Conservation (phyloP, 1,140 invertebrate species). For the Venustaconcha ellipsiformis region DNA sequence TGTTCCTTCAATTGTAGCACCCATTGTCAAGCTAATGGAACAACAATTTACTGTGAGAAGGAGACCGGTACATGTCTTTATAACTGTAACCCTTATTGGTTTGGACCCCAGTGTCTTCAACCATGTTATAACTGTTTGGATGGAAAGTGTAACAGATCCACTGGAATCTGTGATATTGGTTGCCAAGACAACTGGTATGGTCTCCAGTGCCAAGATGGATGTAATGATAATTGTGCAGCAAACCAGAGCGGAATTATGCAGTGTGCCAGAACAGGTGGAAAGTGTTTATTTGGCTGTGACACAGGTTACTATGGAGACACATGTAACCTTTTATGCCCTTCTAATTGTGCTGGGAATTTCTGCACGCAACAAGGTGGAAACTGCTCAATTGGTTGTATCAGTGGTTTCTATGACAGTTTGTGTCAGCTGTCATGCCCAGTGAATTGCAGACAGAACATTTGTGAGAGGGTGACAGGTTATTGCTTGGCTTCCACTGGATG, state of each 20-base stretch:
- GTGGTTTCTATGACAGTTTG: no score
- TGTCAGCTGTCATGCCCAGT: no score
- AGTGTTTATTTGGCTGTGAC: constrained; percentile 13
- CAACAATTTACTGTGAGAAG: constrained; percentile 1
- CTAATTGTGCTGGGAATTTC: no score
- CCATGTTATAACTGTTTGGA: constrained; percentile 19
- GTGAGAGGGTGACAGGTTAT: no score
- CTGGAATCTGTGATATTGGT: constrained; percentile 10
- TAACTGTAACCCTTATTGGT: constrained; percentile 19
- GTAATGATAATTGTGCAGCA: constrained; percentile 14
- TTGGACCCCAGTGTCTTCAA: constrained; percentile 10
- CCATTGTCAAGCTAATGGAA: no score
- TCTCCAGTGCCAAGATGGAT: constrained; percentile 9
- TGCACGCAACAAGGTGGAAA: no score
- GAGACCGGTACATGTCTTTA: constrained; percentile 10
- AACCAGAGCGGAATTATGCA: no score
- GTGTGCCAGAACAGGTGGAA: constrained; percentile 13
- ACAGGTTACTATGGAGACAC: constrained; percentile 13
- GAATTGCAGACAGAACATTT: no score
- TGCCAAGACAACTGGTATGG: constrained; percentile 24
- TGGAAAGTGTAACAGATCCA: constrained; percentile 6
- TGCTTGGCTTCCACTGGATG: no score
- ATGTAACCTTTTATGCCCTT: constrained; percentile 1
- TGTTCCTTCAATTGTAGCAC: no score
- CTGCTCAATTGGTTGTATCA: no score